phyloP scores from a whole-genome alignment of 2,888 invertebrate genomes.

The Andrena dorsata region DNA sequence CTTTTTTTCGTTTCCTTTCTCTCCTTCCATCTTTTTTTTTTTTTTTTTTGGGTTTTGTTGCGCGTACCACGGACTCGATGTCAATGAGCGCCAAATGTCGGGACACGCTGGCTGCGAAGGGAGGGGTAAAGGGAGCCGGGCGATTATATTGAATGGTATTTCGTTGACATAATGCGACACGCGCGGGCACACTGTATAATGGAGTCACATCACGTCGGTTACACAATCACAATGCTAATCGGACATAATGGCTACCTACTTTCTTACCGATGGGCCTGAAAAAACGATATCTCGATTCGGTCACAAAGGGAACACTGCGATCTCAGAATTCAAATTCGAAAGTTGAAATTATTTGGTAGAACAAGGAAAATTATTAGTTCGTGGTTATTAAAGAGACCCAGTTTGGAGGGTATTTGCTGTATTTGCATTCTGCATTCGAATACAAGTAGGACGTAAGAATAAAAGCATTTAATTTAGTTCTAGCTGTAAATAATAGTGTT shows the following conservation, averaged over 20 bases:
- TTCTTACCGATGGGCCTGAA: slow-evolving; percentile 59
- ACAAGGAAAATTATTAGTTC: no score
- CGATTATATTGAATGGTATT: slow-evolving; percentile 69
- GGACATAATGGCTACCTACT: slow-evolving; percentile 80
- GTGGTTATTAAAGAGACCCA: no score
- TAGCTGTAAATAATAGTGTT: no score
- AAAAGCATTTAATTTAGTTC: no score
- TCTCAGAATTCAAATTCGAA: no score
- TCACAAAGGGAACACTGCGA: no score
- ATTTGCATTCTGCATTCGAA: no score
- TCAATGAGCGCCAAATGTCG: slow-evolving; percentile 77
- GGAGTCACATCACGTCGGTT: slow-evolving; percentile 84
- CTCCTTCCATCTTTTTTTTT: slow-evolving; percentile 28
- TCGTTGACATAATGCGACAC: slow-evolving; percentile 73
- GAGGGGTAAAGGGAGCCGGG: slow-evolving; percentile 42
- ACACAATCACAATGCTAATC: slow-evolving; percentile 85
- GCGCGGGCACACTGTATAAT: slow-evolving; percentile 79
- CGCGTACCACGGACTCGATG: slow-evolving; percentile 51
- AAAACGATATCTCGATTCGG: not conserved
- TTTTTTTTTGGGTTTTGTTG: slow-evolving; percentile 12
- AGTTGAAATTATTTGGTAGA: no score
- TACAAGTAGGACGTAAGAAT: no score
- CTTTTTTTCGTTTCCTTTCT: not conserved
- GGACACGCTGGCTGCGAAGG: slow-evolving; percentile 59
- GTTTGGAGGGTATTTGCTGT: no score